These are phyloP conservation scores for Seriola rivoliana DNA, from an alignment of 2,113 vertebrate species.

Conservation along the genomic window DNA sequence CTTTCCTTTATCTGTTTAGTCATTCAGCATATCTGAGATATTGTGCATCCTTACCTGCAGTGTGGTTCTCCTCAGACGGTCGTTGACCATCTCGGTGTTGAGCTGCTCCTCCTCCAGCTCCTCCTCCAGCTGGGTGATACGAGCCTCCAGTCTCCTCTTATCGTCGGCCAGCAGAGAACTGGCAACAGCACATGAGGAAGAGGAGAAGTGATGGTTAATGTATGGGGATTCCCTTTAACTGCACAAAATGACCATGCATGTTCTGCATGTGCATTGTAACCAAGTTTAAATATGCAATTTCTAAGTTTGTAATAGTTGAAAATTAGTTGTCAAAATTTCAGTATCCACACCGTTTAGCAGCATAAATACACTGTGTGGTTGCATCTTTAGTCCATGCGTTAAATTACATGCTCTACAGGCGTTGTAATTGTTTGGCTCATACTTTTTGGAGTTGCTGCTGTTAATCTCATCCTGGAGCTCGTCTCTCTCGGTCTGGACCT, in stretches of 20 bases:
- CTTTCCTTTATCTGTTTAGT: too few species aligned
- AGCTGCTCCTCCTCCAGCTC: slow-evolving; percentile 96
- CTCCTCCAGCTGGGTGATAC: slow-evolving; percentile 94
- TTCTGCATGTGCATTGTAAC: too few species aligned
- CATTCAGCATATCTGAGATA: background rate
- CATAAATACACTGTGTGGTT: background rate
- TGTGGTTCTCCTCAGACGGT: slow-evolving; percentile 81
- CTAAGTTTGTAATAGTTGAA: background rate
- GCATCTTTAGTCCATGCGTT: background rate
- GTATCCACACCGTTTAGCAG: background rate
- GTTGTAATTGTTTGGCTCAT: slow-evolving; percentile 48
- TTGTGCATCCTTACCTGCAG: slow-evolving; percentile 75
- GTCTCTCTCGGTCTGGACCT: slow-evolving; percentile 93
- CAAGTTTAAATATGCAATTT: too few species aligned
- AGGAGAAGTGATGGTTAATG: background rate
- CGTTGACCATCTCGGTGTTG: slow-evolving; percentile 92
- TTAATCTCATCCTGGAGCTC: slow-evolving; percentile 96
- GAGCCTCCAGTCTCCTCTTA: slow-evolving; percentile 92
- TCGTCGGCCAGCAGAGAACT: slow-evolving; percentile 86
- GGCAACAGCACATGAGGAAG: slow-evolving; percentile 3
- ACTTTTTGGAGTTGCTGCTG: slow-evolving; percentile 92
- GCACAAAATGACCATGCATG: background rate
- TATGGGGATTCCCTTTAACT: background rate
- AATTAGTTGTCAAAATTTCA: background rate
- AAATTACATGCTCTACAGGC: background rate